phyloP scores from a whole-genome alignment of 1,140 invertebrate genomes.

The Megalonaias nervosa region DNA sequence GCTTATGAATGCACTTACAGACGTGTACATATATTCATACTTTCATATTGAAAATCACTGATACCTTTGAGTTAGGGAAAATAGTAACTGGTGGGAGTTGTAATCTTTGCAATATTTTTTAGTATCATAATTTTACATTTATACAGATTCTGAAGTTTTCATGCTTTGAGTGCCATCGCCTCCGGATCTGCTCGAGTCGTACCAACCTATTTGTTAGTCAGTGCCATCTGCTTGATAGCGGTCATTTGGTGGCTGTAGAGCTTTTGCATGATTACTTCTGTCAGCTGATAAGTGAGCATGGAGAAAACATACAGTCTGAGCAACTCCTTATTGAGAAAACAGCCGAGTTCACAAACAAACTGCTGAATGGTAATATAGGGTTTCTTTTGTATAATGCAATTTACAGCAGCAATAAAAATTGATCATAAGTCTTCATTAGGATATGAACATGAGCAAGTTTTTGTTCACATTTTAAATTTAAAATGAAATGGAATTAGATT shows the following conservation, averaged over 20 bases:
- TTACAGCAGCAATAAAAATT: no score
- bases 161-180: conserved; percentile 73
- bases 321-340: conserved; percentile 3
- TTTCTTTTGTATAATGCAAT: neutral
- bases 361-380: neutral
- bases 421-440: no score
- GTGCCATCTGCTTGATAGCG: conserved; percentile 82
- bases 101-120: no score
- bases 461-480: no score
- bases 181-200: conserved; percentile 56
- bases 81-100: no score
- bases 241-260: conserved; percentile 76
- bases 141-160: conserved; percentile 76
- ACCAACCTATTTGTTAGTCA: conserved; percentile 79
- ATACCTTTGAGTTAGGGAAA: no score
- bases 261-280: conserved; percentile 72
- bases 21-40: no score
- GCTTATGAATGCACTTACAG: no score
- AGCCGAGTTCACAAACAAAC: neutral
- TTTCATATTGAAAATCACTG: no score
- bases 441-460: no score
- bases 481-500: no score
- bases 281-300: conserved; percentile 76
- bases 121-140: conserved; percentile 29
- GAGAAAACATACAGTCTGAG: conserved; percentile 9